Percentiles rank a stretch among this genome's conserved stretches.
Conservation (phyloP, 2,797 vertebrate genomes). For the Nyctalus aviator region DNA sequence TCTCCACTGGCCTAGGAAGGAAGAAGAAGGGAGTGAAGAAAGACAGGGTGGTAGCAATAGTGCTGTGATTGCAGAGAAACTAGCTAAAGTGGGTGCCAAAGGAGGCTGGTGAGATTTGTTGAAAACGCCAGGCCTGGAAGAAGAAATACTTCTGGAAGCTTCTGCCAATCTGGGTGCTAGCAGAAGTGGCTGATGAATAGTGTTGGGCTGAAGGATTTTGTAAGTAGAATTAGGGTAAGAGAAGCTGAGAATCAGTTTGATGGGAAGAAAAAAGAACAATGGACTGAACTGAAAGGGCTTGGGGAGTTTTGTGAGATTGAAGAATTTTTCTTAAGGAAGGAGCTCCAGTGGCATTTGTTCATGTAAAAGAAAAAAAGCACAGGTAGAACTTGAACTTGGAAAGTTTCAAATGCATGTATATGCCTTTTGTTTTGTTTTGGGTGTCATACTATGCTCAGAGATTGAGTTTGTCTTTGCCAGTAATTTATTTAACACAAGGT, state of each 20-base stretch:
- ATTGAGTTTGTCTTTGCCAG: not conserved
- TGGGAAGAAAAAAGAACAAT: not conserved
- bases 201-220: not conserved
- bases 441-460: not conserved
- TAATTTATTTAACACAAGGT: not conserved
- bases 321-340: conserved; percentile 15
- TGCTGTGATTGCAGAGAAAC: not conserved
- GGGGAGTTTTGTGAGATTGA: not conserved
- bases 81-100: no score
- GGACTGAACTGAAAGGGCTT: not conserved
- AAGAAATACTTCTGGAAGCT: not conserved
- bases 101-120: not conserved
- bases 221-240: not conserved
- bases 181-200: not conserved
- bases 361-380: not conserved
- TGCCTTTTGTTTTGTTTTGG: not conserved
- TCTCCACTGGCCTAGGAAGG: no score
- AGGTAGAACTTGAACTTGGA: not conserved
- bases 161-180: not conserved
- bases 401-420: not conserved
- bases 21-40: not conserved
- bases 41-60: not conserved
- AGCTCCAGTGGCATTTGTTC: not conserved
- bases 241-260: not conserved
- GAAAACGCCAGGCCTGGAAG: not conserved